Base-by-base conservation (phyloP, 2,888 invertebrate genomes). In the Helobdella robusta region DNA sequence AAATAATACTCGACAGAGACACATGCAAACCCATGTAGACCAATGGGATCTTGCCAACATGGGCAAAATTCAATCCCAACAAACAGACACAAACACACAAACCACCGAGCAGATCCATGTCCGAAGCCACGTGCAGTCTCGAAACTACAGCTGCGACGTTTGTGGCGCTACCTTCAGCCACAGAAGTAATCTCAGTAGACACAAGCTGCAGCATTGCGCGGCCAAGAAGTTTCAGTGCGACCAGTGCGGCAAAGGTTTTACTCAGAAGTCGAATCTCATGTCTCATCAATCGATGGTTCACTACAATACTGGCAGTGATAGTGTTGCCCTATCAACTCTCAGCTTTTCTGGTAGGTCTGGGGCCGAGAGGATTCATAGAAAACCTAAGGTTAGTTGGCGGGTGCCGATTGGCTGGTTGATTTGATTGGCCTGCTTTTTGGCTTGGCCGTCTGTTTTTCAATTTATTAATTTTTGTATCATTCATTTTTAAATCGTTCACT, bases 131-230 rank as follows among this genome's bases (percentile, higher is more conserved):
- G 44, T 48, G 28, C 62, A 62, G 50, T 50, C 50, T 3, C 36
- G 48, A 30, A 60, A 44, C 32, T 65, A 59, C 54, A 18, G 48
- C 11, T 65, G 65, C 25, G 65, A 65, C 11, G 60, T 60, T 6
- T 65, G 65, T 28, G 32, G 23, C 1, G 48, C 59, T 4, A 35
- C 36, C 25, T 65, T 65, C 60, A 32, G 48, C 52, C 60, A 65
- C 60, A 25, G 65, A 25, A 65, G 65, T 52, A 65, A 65, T 54
- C 65, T 65, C 30, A 60, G 65, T 30, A 48, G 65, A 1, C 65
- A 65, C 36, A 59, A 60, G 23, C 59, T 35, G 28, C 52, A 59
- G 34, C 65, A 65, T 60, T 60, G 52, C 23, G 35, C 52, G 18
- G 36, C 48, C 34, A 65, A 65, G 36, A 60, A 52, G 35, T 60